Conservation (phyloP, 2,888 invertebrate species). For the Willowsia nigromaculata region DNA sequence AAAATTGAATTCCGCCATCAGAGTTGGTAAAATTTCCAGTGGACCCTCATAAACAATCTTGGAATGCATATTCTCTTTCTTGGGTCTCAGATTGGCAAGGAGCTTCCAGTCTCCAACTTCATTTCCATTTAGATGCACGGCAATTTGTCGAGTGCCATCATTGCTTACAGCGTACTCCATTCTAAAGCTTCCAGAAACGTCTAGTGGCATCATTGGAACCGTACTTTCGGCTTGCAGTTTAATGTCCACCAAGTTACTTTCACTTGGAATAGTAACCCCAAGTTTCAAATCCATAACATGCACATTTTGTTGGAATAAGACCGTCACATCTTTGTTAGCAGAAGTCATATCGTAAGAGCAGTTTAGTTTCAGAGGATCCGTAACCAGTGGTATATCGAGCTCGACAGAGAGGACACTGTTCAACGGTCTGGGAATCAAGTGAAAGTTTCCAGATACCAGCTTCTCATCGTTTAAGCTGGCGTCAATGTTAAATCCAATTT, state of each 20-base stretch:
- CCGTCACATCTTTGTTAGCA: conserved; percentile 54
- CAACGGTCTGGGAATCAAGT: conserved; percentile 61
- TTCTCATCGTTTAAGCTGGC: conserved; percentile 64
- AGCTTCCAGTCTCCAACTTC: conserved; percentile 76
- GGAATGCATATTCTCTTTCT: conserved; percentile 59
- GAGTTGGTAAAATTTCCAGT: neutral
- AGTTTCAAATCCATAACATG: conserved; percentile 72
- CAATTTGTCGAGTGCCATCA: conserved; percentile 73
- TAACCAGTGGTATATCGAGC: conserved; percentile 70
- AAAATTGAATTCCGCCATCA: conserved; percentile 63
- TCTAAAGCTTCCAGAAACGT: conserved; percentile 74
- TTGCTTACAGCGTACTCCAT: conserved; percentile 71
- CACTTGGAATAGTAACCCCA: conserved; percentile 67
- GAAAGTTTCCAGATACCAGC: conserved; percentile 44
- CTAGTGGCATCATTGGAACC: conserved; percentile 72
- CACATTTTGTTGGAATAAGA: conserved; percentile 72
- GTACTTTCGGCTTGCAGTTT: conserved; percentile 74
- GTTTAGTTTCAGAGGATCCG: conserved; percentile 70
- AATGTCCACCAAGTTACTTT: conserved; percentile 72
- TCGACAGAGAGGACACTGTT: conserved; percentile 63
- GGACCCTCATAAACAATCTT: conserved; percentile 73
- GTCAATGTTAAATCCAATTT: conserved; percentile 62
- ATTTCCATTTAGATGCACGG: conserved; percentile 68
- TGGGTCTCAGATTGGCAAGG: conserved; percentile 66
- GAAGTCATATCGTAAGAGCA: conserved; percentile 71